These are phyloP conservation scores for Natator depressus DNA, from an alignment of 2,113 vertebrate genomes.

Conservation along the genomic window DNA sequence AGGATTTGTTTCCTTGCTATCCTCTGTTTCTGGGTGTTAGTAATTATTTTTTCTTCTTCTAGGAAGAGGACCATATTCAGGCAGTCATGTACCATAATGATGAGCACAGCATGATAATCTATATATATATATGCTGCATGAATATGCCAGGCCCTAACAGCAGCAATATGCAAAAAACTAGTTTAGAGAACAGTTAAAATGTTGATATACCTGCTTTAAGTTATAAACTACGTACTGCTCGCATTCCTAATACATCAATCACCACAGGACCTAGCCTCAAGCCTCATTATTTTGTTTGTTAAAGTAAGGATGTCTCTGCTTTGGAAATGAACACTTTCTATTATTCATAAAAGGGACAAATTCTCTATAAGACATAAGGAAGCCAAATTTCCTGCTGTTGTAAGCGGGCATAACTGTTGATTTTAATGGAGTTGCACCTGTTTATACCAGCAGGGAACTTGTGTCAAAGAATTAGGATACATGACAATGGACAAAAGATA, in stretches of 20 bases:
- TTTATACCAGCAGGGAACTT: neutral
- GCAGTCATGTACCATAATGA: neutral
- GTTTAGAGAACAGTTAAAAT: neutral
- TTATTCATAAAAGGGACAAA: neutral
- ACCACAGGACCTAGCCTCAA: neutral
- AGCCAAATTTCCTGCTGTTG: neutral
- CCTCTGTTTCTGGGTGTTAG: fast-evolving
- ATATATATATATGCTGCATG: neutral
- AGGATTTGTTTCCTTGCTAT: neutral
- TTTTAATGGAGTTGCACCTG: neutral
- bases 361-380: neutral
- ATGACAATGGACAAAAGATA: neutral
- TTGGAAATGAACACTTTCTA: neutral
- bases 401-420: neutral
- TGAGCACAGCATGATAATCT: neutral
- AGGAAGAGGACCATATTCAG: neutral
- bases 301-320: neutral
- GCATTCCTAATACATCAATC: neutral
- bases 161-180: neutral
- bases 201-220: neutral
- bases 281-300: neutral
- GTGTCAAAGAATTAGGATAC: neutral
- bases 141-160: constrained; percentile 26
- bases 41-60: neutral
- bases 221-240: neutral